Evolutionary conservation across 2,113 vertebrate species (phyloP), one percentile per base, ranked within the genome.

Genomic region (Pollimyrus isidori): DNA sequence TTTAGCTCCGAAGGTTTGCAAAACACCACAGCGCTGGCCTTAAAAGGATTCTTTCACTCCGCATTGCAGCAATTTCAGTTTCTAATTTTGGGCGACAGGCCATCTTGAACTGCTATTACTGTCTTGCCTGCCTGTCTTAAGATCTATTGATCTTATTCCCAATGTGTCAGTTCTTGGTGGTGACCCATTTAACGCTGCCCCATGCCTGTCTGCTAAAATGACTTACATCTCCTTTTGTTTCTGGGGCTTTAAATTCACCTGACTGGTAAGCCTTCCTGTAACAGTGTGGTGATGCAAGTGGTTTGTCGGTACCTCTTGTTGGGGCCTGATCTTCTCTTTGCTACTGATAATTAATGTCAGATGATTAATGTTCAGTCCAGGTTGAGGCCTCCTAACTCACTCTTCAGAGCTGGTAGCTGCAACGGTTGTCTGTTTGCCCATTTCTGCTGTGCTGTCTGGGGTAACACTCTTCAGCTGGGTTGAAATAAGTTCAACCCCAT

Each of bases 111-210:
- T 88, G 62, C 49, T 35, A 88, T 88, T 46, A 69, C 58, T 69
- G 87, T 88, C 88, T 39, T 50, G 49, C 69, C 48, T 88, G 69
- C 45, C 88, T 80, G 65, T 26, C 88, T 52, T 48, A 48, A 88
- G n/a, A 88, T 88, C n/a, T 73, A 52, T 88, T 88, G 62, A 76
- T 88, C 65, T 76, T 76, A 21, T 80, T 88, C 69, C 46, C n/a
- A 88, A 2, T 23, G 11, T 35, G 26, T 52, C 39, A 15, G 62
- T 10, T 76, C 1, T n/a, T 76, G 46, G 26, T 52, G 46, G 58
- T 52, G 50, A 48, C 84, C 48, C 84, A 86, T n/a, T 85, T 49
- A 48, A 86, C 4, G 48, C 48, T 86, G 83, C 45, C 84, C 49
- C 26, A 21, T 52, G 26, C n/a, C 48, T n/a, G 11, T 52, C 85